phyloP scores from a whole-genome alignment of 2,113 vertebrate genomes.

The Lampris incognitus region DNA sequence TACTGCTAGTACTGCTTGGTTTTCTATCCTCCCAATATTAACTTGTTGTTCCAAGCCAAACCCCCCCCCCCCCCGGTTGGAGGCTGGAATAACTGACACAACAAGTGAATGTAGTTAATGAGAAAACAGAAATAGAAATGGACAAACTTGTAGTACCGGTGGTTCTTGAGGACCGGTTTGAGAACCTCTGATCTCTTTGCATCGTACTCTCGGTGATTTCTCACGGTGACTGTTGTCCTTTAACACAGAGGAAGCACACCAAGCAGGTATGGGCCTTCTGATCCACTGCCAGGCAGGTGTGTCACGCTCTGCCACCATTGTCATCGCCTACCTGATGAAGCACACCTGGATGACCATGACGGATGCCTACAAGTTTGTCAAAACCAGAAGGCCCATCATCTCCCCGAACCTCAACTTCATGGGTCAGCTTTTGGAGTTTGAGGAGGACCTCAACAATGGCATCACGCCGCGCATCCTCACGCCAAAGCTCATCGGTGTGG shows the following conservation, averaged over 20 bases:
- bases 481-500: slow-evolving; percentile 93
- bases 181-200: too few species aligned
- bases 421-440: slow-evolving; percentile 98
- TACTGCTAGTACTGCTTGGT: too few species aligned
- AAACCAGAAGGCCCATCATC: slow-evolving; percentile 97
- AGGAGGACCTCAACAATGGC: slow-evolving; percentile 97
- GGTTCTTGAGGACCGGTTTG: too few species aligned
- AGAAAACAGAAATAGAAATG: too few species aligned
- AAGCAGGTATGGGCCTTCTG: slow-evolving; percentile 93
- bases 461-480: slow-evolving; percentile 96
- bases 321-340: slow-evolving; percentile 99
- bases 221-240: slow-evolving; percentile 7
- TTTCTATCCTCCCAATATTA: too few species aligned
- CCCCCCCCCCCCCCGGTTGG: too few species aligned
- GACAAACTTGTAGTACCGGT: too few species aligned
- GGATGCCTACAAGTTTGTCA: slow-evolving; percentile 98
- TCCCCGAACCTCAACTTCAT: slow-evolving; percentile 99
- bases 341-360: slow-evolving; percentile 99
- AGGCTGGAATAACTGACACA: too few species aligned
- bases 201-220: too few species aligned
- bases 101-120: too few species aligned
- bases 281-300: slow-evolving; percentile 99
- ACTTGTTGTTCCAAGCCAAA: too few species aligned
- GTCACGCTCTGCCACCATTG: slow-evolving; percentile 97
- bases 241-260: slow-evolving; percentile 95